A percentile compares a stretch with the other conserved stretches of the same genome.
phyloP scores from a whole-genome alignment of 2,113 vertebrate species.

The Falco punctatus region DNA sequence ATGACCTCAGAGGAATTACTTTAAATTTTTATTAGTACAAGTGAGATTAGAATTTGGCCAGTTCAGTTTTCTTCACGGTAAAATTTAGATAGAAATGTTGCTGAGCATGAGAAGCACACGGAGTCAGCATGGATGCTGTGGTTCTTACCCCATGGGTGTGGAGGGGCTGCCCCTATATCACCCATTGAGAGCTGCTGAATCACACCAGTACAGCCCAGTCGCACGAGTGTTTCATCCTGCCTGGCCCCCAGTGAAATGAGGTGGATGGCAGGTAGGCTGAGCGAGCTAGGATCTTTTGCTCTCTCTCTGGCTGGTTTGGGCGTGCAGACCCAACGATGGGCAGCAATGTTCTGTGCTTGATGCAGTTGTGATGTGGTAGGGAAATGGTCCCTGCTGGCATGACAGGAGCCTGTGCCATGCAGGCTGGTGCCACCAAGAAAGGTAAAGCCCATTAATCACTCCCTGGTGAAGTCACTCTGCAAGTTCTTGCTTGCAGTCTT shows the following conservation, averaged over 20 bases:
- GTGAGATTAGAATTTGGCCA: neutral
- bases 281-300: rapidly evolving
- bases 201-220: neutral
- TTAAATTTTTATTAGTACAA: slow-evolving; percentile 11
- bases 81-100: neutral
- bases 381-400: neutral
- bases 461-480: neutral
- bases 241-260: neutral
- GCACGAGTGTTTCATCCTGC: neutral
- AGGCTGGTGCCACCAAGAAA: neutral
- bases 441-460: neutral
- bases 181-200: rapidly evolving
- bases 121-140: neutral
- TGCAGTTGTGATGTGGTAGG: neutral
- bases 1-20: slow-evolving; percentile 37
- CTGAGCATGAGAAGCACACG: rapidly evolving
- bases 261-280: neutral
- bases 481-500: neutral
- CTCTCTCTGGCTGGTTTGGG: neutral
- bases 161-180: neutral
- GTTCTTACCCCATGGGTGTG: rapidly evolving
- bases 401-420: neutral
- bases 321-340: neutral
- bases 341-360: neutral
- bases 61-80: neutral